phyloP scores from a whole-genome alignment of 2,113 vertebrate species.

The Lepus timidus region DNA sequence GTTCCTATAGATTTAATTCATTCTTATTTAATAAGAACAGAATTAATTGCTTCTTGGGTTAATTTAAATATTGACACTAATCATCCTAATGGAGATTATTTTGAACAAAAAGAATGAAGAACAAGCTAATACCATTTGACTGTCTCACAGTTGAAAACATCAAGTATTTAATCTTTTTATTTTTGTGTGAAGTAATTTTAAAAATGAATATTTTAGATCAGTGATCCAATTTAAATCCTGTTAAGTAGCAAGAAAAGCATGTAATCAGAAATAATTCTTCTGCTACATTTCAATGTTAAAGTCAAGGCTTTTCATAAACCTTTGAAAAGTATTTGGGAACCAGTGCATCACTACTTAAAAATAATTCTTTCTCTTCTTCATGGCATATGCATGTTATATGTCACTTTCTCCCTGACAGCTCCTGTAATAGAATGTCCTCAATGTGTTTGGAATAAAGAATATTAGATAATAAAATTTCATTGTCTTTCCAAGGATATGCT shows the following conservation, averaged over 20 bases:
- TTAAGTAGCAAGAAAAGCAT: conserved; percentile 77
- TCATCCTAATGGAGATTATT: conserved; percentile 85
- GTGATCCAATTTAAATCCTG: conserved; percentile 80
- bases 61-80: conserved; percentile 86
- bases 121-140: conserved; percentile 75
- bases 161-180: conserved; percentile 74
- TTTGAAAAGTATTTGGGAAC: conserved; percentile 82
- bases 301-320: conserved; percentile 75
- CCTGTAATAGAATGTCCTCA: conserved; percentile 74
- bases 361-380: conserved; percentile 63
- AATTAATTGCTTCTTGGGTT: conserved; percentile 85
- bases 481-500: conserved; percentile 69
- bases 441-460: conserved; percentile 66
- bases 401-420: conserved; percentile 75
- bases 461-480: conserved; percentile 76
- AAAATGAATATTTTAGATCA: conserved; percentile 85
- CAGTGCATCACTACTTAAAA: conserved; percentile 67
- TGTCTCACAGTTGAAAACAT: conserved; percentile 82
- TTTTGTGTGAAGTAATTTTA: conserved; percentile 80
- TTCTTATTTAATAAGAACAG: conserved; percentile 81
- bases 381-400: conserved; percentile 43
- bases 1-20: conserved; percentile 78
- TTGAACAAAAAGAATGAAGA: conserved; percentile 78
- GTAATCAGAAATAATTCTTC: conserved; percentile 80
- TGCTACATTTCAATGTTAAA: conserved; percentile 67